Conservation (phyloP, 2,797 vertebrate genomes). For the Ceryle rudis region DNA sequence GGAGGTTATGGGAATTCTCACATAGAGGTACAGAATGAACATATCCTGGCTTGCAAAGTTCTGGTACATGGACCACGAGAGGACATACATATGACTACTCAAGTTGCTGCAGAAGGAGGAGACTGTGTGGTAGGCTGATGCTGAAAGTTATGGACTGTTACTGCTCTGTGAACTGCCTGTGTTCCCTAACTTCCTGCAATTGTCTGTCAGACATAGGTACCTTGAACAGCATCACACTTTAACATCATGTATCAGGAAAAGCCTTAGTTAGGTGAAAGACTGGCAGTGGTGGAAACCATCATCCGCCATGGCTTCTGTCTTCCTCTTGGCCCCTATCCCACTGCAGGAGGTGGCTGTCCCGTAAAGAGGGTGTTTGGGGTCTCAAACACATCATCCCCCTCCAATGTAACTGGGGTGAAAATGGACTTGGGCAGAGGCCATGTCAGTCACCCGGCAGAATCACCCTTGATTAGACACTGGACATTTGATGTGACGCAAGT, state of each 20-base stretch:
- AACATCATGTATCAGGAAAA: not conserved
- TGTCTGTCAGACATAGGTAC: too few relatives aligned
- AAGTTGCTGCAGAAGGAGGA: not conserved
- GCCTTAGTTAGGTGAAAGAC: not conserved
- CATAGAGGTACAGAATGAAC: not conserved
- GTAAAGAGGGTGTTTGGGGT: not conserved
- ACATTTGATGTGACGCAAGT: not conserved
- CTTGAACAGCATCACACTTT: not conserved
- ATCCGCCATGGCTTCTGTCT: not conserved
- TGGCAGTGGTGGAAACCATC: not conserved
- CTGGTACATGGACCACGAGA: not conserved
- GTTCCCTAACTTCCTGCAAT: rapidly evolving
- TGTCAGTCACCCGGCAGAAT: not conserved
- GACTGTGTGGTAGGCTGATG: too few relatives aligned
- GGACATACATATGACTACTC: not conserved
- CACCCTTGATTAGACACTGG: not conserved
- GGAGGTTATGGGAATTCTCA: not conserved
- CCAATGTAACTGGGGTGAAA: not conserved
- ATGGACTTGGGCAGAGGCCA: not conserved
- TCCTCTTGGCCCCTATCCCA: not conserved
- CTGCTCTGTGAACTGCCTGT: not conserved
- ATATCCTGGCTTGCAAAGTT: not conserved
- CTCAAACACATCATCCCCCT: not conserved
- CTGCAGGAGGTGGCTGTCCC: not conserved
- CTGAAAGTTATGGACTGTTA: too few relatives aligned